Base-by-base conservation (phyloP, 1,140 invertebrate species). In the Anoplolepis gracilipes region DNA sequence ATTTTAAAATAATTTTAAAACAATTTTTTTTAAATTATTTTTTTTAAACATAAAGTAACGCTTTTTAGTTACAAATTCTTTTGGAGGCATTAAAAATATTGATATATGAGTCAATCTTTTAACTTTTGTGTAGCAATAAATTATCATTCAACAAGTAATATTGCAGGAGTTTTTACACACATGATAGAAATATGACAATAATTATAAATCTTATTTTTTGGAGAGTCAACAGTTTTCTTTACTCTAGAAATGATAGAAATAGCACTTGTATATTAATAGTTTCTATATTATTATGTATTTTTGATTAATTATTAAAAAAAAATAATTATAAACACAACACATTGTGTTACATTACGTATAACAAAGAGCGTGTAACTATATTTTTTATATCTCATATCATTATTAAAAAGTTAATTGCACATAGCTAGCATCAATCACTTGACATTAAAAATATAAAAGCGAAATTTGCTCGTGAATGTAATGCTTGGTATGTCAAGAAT, bases 181-280 rank as follows among this genome's bases (percentile, higher is more conserved):
- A 86, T 84, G 62, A 89, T 79, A 65, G 69, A n/a, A 79, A 82
- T 87, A 90, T 72, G 81, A 81, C 39, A 69, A 87, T 84, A 79
- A 89, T 79, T 87, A 67, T 67, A 57, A 79, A 72, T 59, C 49
- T 86, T 86, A 86, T 81, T 88, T 70, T 87, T 85, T 69, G n/a
- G n/a, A 42, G 49, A 75, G 42, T 84, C 46, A 62, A 88, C 69
- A 85, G 59, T 81, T 65, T 65, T 49, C 75, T 84, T 85, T 84
- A 64, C 85, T 87, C 46, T 65, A 49, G 28, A 72, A 53, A 10
- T 81, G 46, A 73, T 13, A 82, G 25, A 82, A 19, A 72, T 33
- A 46, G 25, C 19, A 19, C 25, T 0, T 0, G 4, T 28, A 4
- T 49, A 81, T 59, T 59, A 30, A 78, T 78, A n/a, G n/a, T 11